These are phyloP conservation scores for Todiramphus chloris DNA, from an alignment of 2,113 vertebrate species.

Conservation along the genomic window DNA sequence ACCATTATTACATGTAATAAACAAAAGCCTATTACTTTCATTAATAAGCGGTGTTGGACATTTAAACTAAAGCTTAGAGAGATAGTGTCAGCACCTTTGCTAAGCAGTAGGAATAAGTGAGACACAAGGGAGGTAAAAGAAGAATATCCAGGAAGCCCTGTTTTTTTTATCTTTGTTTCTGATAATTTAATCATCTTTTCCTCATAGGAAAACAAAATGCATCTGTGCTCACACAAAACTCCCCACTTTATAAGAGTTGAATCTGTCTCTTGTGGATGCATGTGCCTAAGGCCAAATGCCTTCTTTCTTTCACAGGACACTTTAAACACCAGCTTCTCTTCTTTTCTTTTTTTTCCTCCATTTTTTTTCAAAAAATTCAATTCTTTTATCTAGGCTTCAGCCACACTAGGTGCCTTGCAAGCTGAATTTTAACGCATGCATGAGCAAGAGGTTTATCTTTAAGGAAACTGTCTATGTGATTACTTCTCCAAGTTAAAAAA, in stretches of 20 bases:
- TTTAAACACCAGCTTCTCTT: slow-evolving; percentile 40
- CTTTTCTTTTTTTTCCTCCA: neutral
- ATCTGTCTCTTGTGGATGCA: slow-evolving; percentile 63
- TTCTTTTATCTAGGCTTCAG: slow-evolving; percentile 60
- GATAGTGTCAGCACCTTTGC: slow-evolving; percentile 64
- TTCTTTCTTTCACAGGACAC: slow-evolving; percentile 65
- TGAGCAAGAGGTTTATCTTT: slow-evolving; percentile 24
- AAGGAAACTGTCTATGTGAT: neutral
- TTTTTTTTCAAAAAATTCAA: slow-evolving; percentile 46
- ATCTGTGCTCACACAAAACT: slow-evolving; percentile 81
- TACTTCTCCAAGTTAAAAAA: slow-evolving; percentile 1
- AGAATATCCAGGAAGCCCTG: slow-evolving; percentile 67
- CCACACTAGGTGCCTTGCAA: slow-evolving; percentile 22
- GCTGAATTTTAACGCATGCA: slow-evolving; percentile 63
- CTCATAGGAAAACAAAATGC: slow-evolving; percentile 82
- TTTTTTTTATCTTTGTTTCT: slow-evolving; percentile 71
- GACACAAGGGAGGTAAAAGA: slow-evolving; percentile 43
- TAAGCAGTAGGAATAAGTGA: slow-evolving; percentile 69
- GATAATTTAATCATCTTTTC: slow-evolving; percentile 86
- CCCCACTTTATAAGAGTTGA: slow-evolving; percentile 75
- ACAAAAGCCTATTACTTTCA: slow-evolving; percentile 79
- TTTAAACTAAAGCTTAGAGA: slow-evolving; percentile 77
- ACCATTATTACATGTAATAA: slow-evolving; percentile 82
- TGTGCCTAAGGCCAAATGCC: slow-evolving; percentile 76
- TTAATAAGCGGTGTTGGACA: slow-evolving; percentile 78